Evolutionary conservation across 2,888 invertebrate species (phyloP).

Genomic region (Cosmia trapezina): DNA sequence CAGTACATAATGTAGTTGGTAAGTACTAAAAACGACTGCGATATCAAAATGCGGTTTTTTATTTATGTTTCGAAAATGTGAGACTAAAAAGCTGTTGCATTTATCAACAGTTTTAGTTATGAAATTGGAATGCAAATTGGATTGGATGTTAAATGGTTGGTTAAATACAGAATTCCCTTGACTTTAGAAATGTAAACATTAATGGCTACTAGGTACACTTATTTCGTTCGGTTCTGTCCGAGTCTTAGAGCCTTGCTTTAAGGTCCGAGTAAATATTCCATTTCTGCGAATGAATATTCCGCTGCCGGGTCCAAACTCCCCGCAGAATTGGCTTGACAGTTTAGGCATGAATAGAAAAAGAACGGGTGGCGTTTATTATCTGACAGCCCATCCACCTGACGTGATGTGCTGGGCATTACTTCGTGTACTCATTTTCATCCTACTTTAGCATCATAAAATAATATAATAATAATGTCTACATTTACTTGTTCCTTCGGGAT

Average conservation of each 20-base stretch:
- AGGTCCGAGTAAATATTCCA: conserved; percentile 16
- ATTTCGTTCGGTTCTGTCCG: conserved; percentile 1
- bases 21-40: too few species aligned
- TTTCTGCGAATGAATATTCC: conserved; percentile 29
- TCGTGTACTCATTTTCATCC: not conserved
- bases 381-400: not conserved
- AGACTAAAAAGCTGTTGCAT: not conserved
- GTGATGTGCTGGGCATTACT: not conserved
- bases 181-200: conserved; percentile 32
- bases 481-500: too few species aligned
- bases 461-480: too few species aligned
- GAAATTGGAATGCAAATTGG: not conserved
- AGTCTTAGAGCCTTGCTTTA: too few species aligned
- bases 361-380: not conserved
- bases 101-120: too few species aligned
- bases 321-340: not conserved
- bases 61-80: too few species aligned
- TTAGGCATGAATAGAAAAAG: conserved; percentile 9
- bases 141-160: not conserved
- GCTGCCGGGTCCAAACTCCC: not conserved
- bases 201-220: conserved; percentile 8
- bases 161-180: not conserved
- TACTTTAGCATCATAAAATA: not conserved
- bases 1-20: too few species aligned
- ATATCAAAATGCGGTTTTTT: too few species aligned